Evolutionary conservation across 2,888 invertebrate genomes (phyloP), one percentile per base, ranked within the genome.

Genomic region (Drosophila macrospina): DNA sequence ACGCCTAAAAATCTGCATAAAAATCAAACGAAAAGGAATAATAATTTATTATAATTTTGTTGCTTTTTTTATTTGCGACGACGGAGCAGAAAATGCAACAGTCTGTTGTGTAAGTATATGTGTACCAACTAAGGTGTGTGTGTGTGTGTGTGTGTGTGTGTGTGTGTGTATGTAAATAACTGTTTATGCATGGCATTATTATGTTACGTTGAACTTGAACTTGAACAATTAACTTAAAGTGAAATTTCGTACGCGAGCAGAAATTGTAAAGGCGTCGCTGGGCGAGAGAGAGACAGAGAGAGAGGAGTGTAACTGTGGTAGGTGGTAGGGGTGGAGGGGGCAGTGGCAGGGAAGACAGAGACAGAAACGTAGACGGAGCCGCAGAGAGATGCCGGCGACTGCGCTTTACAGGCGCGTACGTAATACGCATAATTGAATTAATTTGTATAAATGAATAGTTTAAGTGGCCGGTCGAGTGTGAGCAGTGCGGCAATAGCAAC

Each of bases 401-500:
- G 89, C 84, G 84, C 83, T 84, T 86, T 84, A 88, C 87, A 80
- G 84, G 61, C 78, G 84, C 89, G 80, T 86, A 77, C 87, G 89
- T 88, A 84, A 88, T 80, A 84, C 89, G 90, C 88, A 89, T 89
- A 88, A 90, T 89, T 91, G 91, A 90, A 90, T 90, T 91, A 90
- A 91, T 90, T 91, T 90, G 90, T 90, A 90, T 90, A 91, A 90
- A 90, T 90, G 91, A 90, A 90, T 90, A 90, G 84, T 89, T 89
- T 89, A 90, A 90, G 88, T 86, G 88, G 82, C 73, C 80, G 78
- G 78, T 68, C 74, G 69, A 62, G 88, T 73, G 88, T 70, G 68
- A 85, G 82, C 59, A 72, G 32, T 62, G 78, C 2, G 50, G 64
- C 69, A 62, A 24, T 41, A 50, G 45, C 28, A 37, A 37, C 36